Percentiles rank a stretch among this genome's conserved stretches.
Conservation (phyloP, 2,888 invertebrate species). For the Drosophila kambysellisi region DNA sequence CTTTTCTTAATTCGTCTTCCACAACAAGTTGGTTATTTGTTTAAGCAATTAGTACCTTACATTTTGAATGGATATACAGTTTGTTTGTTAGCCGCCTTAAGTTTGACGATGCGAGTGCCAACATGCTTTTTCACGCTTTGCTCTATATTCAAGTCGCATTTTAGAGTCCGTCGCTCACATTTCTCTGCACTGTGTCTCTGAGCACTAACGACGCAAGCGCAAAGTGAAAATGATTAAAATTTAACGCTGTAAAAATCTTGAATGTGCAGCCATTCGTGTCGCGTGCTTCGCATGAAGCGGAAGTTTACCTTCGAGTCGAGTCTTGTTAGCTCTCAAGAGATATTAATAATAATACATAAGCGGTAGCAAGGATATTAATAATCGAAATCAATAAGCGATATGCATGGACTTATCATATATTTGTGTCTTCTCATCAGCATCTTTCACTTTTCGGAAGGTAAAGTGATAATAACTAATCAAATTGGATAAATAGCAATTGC, state of each 20-base stretch:
- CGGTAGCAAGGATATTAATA: constrained; percentile 38
- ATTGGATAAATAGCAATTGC: background rate
- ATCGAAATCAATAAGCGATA: constrained; percentile 33
- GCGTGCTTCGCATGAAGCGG: constrained; percentile 64
- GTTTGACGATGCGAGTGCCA: constrained; percentile 34
- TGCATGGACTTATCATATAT: constrained; percentile 63
- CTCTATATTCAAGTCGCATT: constrained; percentile 64
- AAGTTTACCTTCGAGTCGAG: constrained; percentile 44
- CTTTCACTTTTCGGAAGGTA: constrained; percentile 84
- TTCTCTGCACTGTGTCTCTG: constrained; percentile 36
- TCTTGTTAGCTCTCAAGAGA: constrained; percentile 19
- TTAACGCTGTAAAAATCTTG: constrained; percentile 59
- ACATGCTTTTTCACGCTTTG: constrained; percentile 72
- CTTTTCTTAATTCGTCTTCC: constrained; percentile 31
- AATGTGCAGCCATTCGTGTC: constrained; percentile 70
- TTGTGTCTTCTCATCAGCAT: constrained; percentile 70
- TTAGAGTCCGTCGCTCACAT: constrained; percentile 42
- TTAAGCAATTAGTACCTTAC: constrained; percentile 59
- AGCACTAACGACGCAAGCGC: constrained; percentile 16
- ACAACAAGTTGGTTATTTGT: constrained; percentile 38
- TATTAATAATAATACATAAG: constrained; percentile 24
- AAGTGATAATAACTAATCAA: background rate
- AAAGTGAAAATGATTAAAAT: constrained; percentile 77
- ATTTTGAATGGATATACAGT: constrained; percentile 9
- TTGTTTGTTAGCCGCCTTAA: constrained; percentile 8